Conservation (phyloP, 2,888 invertebrate species). For the Eustalomyia histrio region DNA sequence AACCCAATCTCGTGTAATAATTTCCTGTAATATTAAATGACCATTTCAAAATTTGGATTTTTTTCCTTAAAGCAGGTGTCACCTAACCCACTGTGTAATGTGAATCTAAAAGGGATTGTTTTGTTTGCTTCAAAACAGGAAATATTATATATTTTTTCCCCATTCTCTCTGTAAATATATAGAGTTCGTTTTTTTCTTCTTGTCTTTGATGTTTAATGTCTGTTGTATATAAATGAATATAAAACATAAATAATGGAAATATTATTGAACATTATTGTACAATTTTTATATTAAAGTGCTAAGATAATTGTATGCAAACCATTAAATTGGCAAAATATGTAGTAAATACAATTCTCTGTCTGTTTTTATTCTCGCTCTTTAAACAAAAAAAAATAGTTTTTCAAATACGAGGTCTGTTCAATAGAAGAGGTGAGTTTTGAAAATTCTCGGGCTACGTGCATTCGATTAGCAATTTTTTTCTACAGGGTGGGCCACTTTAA, state of each 20-base stretch:
- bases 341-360: background rate
- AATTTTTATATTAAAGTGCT: slow-evolving; percentile 43
- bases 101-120: slow-evolving; percentile 55
- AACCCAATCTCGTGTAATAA: slow-evolving; percentile 29
- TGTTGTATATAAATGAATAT: slow-evolving; percentile 29
- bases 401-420: too few species aligned
- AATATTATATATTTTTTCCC: slow-evolving; percentile 53
- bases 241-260: slow-evolving; percentile 58
- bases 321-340: slow-evolving; percentile 47
- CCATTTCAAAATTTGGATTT: slow-evolving; percentile 11
- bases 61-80: slow-evolving; percentile 41
- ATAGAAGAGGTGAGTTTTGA: too few species aligned
- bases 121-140: slow-evolving; percentile 30
- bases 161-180: slow-evolving; percentile 11
- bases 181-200: background rate
- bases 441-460: too few species aligned
- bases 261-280: slow-evolving; percentile 58
- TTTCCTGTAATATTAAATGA: slow-evolving; percentile 47
- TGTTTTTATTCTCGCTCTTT: slow-evolving; percentile 6
- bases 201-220: slow-evolving; percentile 32
- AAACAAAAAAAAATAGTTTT: slow-evolving; percentile 28
- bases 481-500: too few species aligned
- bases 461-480: too few species aligned
- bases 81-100: slow-evolving; percentile 50
- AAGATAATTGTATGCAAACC: slow-evolving; percentile 45